These are phyloP conservation scores for Bovichtus variegatus DNA, from an alignment of 2,797 vertebrate genomes.

Conservation along the genomic window DNA sequence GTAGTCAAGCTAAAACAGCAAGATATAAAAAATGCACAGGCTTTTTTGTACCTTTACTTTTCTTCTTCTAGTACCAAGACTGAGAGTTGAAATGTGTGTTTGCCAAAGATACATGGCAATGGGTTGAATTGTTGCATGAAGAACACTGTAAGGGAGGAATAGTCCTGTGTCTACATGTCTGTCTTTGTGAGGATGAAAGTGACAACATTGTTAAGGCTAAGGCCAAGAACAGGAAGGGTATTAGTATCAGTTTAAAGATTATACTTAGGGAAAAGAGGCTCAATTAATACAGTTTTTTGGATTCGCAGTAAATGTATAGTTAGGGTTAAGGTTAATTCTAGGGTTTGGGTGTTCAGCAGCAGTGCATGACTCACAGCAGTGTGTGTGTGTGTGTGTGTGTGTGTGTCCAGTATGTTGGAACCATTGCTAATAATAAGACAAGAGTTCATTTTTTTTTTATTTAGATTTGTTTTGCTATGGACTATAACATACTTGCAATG, in stretches of 20 bases:
- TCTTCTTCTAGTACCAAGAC: background rate
- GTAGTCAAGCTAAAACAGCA: background rate
- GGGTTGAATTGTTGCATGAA: background rate
- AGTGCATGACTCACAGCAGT: no score
- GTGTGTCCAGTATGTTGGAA: no score
- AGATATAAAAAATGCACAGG: background rate
- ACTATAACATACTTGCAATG: no score
- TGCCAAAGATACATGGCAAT: background rate
- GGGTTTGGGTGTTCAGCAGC: background rate
- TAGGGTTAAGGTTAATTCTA: slow-evolving; percentile 1
- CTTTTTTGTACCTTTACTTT: background rate
- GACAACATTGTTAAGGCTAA: background rate
- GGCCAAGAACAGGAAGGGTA: background rate
- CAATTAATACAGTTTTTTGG: background rate
- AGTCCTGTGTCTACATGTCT: background rate
- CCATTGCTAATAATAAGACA: no score
- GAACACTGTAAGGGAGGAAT: no score
- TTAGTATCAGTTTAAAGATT: slow-evolving; percentile 1
- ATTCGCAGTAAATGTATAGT: background rate
- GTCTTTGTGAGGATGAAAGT: background rate
- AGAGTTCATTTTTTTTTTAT: no score
- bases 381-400: no score
- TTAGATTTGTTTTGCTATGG: no score
- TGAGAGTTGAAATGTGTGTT: background rate
- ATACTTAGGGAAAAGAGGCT: background rate